Evolutionary conservation across 2,113 vertebrate species (phyloP), one percentile per base, ranked within the genome.

Genomic region (Heterocephalus glaber): DNA sequence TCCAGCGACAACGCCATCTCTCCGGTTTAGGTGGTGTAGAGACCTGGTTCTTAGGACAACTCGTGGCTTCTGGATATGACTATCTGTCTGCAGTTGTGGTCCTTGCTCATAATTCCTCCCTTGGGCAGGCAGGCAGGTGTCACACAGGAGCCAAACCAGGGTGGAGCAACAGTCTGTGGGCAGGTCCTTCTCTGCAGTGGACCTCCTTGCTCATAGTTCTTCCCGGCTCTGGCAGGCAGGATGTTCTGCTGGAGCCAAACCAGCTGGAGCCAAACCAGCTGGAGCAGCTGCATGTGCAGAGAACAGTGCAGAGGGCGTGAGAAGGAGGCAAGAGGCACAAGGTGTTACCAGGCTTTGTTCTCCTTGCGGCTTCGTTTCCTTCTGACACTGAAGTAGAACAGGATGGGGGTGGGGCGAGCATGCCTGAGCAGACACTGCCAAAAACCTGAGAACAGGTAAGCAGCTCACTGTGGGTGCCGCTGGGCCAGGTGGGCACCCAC

Each of bases 1-100:
- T 99, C 97, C 92, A 99, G 96, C 0, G 98, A 98, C 72, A 98
- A 94, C 26, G 98, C 95, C 99, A 99, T 99, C 72, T 44, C 96
- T 93, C 0, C 19, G 87, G 47, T 79, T 92, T 90, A 95, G 24
- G 41, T 12, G 89, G 35, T 92, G 89, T 38, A 9, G n/a, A 95
- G 72, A 61, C 89, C 38, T 94, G 66, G 13, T 52, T 12, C 5
- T 3, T 30, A 92, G 26, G 96, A 60, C 66, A 82, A 33, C 3
- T 41, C 38, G 49, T 24, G 74, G 26, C 66, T 96, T 66, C 82
- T 74, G 44, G 0, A 47, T 72, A 16, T 12, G 6, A 49, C 74
- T 56, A 6, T 38, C 95, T 90, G 0, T 2, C 95, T 77, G 60
- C 63, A 95, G 33, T 14, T 91, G 14, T 47, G 58, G 58, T 61